Conservation (phyloP, 2,888 invertebrate genomes). For the Stomorhina lunata region DNA sequence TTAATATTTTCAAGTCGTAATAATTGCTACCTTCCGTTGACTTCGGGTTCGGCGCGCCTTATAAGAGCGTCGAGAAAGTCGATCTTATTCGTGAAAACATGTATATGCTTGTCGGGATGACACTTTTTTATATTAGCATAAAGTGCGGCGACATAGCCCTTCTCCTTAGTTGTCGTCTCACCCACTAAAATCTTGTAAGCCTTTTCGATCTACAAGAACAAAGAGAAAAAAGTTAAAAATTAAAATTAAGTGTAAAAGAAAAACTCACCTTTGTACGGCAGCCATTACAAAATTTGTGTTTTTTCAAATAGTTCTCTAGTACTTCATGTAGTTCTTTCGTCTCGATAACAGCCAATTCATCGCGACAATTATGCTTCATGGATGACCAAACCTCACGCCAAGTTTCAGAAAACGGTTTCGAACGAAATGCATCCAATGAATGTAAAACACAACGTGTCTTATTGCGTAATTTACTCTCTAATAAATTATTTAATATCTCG, state of each 20-base stretch:
- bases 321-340: constrained; percentile 91
- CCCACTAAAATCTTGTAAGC: constrained; percentile 94
- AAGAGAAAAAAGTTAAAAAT: not conserved
- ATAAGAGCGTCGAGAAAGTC: constrained; percentile 94
- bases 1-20: not conserved
- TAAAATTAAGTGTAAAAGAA: not conserved
- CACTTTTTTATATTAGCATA: constrained; percentile 94
- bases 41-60: constrained; percentile 93
- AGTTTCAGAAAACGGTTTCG: constrained; percentile 85
- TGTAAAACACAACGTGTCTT: constrained; percentile 93
- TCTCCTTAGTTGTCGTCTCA: constrained; percentile 92
- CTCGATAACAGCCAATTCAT: constrained; percentile 93
- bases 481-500: constrained; percentile 87
- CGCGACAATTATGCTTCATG: constrained; percentile 89
- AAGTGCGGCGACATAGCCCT: constrained; percentile 92
- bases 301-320: constrained; percentile 92
- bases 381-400: constrained; percentile 93
- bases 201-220: constrained; percentile 82
- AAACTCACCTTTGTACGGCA: constrained; percentile 92
- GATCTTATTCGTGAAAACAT: constrained; percentile 89
- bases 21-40: constrained; percentile 86
- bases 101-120: constrained; percentile 91
- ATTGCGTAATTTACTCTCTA: constrained; percentile 91
- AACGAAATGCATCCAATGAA: constrained; percentile 92
- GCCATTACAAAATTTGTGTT: constrained; percentile 96